These are phyloP conservation scores for Coenonympha arcania DNA, from an alignment of 2,888 invertebrate genomes.

Conservation along the genomic window DNA sequence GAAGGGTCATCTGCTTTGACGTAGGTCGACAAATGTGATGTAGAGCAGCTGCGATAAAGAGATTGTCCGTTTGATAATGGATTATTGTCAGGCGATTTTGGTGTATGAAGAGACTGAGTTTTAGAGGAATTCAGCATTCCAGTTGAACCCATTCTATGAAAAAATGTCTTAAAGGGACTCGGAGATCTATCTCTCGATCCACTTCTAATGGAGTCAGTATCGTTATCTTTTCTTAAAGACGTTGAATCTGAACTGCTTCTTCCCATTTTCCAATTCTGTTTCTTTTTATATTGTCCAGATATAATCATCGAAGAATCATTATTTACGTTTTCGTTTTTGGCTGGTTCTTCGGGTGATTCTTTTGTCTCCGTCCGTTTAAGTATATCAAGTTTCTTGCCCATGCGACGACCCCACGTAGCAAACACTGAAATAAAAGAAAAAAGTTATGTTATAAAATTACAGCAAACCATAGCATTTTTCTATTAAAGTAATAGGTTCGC, in stretches of 20 bases:
- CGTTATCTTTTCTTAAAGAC: constrained; percentile 61
- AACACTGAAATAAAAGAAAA: constrained; percentile 65
- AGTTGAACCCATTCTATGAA: constrained; percentile 83
- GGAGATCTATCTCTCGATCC: constrained; percentile 73
- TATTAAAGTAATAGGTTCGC: no score
- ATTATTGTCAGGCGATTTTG: constrained; percentile 53
- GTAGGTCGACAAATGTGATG: constrained; percentile 83
- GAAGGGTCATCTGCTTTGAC: constrained; percentile 86
- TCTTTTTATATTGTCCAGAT: constrained; percentile 70
- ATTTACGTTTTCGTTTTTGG: constrained; percentile 44
- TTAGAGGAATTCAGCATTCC: constrained; percentile 80
- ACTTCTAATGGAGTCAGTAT: constrained; percentile 65
- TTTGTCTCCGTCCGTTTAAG: constrained; percentile 79
- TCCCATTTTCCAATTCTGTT: constrained; percentile 75
- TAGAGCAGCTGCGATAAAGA: constrained; percentile 84
- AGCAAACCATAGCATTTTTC: no score
- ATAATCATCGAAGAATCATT: constrained; percentile 51
- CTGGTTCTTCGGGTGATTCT: constrained; percentile 62
- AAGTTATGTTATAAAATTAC: neutral
- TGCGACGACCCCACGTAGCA: constrained; percentile 83
- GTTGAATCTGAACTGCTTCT: constrained; percentile 68
- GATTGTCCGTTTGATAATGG: constrained; percentile 62
- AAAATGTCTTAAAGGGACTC: constrained; percentile 81
- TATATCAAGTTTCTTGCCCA: constrained; percentile 84
- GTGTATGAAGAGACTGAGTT: constrained; percentile 60